phyloP scores from a whole-genome alignment of 2,888 invertebrate genomes.

The Ephialtes manifestator region DNA sequence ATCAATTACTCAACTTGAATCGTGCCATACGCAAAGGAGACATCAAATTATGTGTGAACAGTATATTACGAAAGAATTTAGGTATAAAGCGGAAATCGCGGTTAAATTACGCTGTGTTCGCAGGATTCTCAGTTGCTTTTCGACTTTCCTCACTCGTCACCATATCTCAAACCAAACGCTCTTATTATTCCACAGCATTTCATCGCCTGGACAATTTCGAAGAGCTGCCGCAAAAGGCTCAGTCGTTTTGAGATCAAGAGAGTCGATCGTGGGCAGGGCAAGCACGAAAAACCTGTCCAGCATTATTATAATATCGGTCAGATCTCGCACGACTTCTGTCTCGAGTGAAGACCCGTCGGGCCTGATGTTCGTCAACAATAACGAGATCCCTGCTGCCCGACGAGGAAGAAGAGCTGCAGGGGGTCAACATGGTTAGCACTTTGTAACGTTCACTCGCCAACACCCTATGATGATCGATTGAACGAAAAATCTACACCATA shows the following conservation, averaged over 20 bases:
- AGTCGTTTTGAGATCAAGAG: constrained; percentile 63
- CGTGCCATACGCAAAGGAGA: too few relatives aligned
- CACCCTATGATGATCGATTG: constrained; percentile 70
- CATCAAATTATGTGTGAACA: background rate
- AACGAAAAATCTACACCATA: constrained; percentile 27
- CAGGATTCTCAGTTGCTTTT: background rate
- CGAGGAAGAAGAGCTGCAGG: constrained; percentile 64
- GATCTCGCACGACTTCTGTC: constrained; percentile 81
- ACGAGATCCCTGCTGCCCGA: constrained; percentile 59
- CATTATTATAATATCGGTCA: constrained; percentile 83
- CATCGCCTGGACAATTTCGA: constrained; percentile 45
- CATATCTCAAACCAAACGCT: background rate
- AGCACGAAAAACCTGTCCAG: constrained; percentile 81
- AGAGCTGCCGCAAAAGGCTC: constrained; percentile 38
- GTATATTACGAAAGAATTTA: background rate
- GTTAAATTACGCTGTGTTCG: background rate
- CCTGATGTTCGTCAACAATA: constrained; percentile 44
- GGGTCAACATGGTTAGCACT: constrained; percentile 63
- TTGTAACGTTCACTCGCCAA: constrained; percentile 67
- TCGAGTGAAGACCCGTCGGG: constrained; percentile 57
- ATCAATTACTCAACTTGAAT: too few relatives aligned
- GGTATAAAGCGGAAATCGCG: background rate
- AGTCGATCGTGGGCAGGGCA: constrained; percentile 46
- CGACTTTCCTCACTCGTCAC: background rate
- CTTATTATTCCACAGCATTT: constrained; percentile 35